Evolutionary conservation across 2,113 vertebrate genomes (phyloP).

Genomic region (Glaucomys volans): DNA sequence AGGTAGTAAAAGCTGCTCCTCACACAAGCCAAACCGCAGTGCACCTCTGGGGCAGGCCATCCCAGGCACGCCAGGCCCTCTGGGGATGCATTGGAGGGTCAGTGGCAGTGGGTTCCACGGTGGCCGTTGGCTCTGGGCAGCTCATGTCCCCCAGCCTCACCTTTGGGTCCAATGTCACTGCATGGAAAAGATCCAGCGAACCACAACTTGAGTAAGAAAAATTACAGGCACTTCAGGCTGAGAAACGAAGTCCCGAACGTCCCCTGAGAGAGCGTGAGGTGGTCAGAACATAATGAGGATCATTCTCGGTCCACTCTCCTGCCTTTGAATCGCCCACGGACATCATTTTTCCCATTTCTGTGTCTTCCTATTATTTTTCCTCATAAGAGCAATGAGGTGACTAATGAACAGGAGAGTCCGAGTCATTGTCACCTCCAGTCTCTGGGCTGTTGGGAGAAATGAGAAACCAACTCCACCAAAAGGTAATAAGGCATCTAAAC

Average conservation of each 20-base stretch:
- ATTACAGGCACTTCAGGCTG: not conserved
- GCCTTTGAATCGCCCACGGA: not conserved
- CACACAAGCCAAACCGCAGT: fast-evolving
- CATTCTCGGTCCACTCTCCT: not conserved
- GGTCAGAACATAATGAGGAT: conserved; percentile 1
- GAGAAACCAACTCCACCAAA: not conserved
- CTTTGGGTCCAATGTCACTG: fast-evolving
- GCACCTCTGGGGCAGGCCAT: not conserved
- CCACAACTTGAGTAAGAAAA: not conserved
- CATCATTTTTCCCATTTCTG: not conserved
- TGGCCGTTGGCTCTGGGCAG: not conserved
- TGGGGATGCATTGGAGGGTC: not conserved
- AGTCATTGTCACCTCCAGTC: not conserved
- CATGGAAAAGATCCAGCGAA: not conserved
- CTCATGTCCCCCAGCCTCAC: no score
- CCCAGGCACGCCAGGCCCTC: fast-evolving
- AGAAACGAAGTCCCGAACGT: not conserved
- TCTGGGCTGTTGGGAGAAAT: not conserved
- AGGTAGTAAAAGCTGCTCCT: not conserved
- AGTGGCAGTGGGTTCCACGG: not conserved
- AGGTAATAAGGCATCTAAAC: not conserved
- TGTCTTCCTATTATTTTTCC: not conserved
- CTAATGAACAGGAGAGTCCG: not conserved
- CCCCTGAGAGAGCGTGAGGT: not conserved
- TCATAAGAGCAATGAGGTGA: not conserved